phyloP scores from a whole-genome alignment of 1,140 invertebrate species.

The Drosophila eugracilis region DNA sequence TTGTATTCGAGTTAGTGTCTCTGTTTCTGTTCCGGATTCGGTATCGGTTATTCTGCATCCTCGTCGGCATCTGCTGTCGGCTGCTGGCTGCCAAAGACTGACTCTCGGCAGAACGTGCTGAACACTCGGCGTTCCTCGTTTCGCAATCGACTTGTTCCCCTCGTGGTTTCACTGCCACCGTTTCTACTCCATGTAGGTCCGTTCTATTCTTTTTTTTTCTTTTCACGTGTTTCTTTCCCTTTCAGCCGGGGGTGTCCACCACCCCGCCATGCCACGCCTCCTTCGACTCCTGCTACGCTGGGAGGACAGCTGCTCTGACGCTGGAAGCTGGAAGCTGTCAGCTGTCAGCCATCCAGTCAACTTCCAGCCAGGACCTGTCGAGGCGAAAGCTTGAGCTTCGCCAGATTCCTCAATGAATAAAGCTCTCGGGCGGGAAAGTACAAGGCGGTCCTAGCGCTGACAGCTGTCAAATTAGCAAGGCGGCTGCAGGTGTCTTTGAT shows the following conservation, averaged over 20 bases:
- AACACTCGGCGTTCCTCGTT: conserved; percentile 26
- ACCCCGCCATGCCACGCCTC: not conserved
- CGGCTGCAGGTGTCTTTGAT: not conserved
- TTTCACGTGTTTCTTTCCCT: not conserved
- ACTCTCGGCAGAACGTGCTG: conserved; percentile 5
- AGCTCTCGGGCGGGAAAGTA: conserved; percentile 34
- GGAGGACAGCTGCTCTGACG: conserved; percentile 26
- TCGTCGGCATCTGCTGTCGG: conserved; percentile 73
- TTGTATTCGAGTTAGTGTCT: conserved; percentile 34
- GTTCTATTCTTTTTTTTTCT: not conserved
- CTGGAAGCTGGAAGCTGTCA: conserved; percentile 31
- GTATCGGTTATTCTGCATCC: conserved; percentile 36
- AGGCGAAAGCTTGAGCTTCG: conserved; percentile 25
- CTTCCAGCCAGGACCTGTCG: conserved; percentile 31
- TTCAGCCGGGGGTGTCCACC: not conserved
- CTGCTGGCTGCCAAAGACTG: conserved; percentile 57
- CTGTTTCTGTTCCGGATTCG: conserved; percentile 11
- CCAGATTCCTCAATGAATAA: conserved; percentile 66
- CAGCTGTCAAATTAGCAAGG: conserved; percentile 19
- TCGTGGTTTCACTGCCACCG: not conserved
- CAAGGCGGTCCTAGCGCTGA: conserved; percentile 7
- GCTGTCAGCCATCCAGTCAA: conserved; percentile 59
- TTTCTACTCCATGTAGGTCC: too few species aligned
- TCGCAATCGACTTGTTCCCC: conserved; percentile 7
- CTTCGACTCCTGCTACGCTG: not conserved